These are phyloP conservation scores for Drosophila jambulina DNA, from an alignment of 1,140 invertebrate genomes.

Conservation along the genomic window DNA sequence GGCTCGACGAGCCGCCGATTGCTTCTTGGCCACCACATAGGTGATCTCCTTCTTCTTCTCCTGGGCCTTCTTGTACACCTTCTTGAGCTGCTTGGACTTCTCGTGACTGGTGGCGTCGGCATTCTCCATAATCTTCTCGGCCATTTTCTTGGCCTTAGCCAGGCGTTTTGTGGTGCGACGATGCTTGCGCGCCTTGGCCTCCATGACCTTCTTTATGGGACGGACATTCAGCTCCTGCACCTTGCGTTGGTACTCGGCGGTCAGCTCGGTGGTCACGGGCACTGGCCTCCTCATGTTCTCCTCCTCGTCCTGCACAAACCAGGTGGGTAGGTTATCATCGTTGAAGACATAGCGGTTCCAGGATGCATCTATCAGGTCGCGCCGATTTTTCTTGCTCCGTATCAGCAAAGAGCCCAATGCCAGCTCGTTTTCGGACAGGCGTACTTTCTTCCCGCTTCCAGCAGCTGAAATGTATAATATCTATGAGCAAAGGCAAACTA, in stretches of 20 bases:
- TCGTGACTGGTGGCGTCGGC: slow-evolving; percentile 95
- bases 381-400: slow-evolving; percentile 93
- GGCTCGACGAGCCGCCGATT: slow-evolving; percentile 90
- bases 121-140: slow-evolving; percentile 96
- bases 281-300: slow-evolving; percentile 93
- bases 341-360: slow-evolving; percentile 97
- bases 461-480: slow-evolving; percentile 30
- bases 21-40: slow-evolving; percentile 98
- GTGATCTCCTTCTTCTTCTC: slow-evolving; percentile 95
- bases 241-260: slow-evolving; percentile 90
- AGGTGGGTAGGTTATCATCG: slow-evolving; percentile 96
- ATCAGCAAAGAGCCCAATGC: slow-evolving; percentile 94
- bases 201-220: slow-evolving; percentile 99
- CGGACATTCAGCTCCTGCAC: slow-evolving; percentile 95
- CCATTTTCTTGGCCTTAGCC: slow-evolving; percentile 98
- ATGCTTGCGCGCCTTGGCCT: slow-evolving; percentile 99
- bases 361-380: slow-evolving; percentile 93
- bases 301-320: slow-evolving; percentile 98
- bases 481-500: background rate
- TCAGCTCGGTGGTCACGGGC: slow-evolving; percentile 92
- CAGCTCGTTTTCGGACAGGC: slow-evolving; percentile 93
- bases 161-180: slow-evolving; percentile 93
- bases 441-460: slow-evolving; percentile 88
- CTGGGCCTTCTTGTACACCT: slow-evolving; percentile 96
- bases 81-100: slow-evolving; percentile 95